Percentiles rank a stretch among this genome's conserved stretches.
phyloP scores from a whole-genome alignment of 2,113 vertebrate species.

The Cyrtonyx montezumae region DNA sequence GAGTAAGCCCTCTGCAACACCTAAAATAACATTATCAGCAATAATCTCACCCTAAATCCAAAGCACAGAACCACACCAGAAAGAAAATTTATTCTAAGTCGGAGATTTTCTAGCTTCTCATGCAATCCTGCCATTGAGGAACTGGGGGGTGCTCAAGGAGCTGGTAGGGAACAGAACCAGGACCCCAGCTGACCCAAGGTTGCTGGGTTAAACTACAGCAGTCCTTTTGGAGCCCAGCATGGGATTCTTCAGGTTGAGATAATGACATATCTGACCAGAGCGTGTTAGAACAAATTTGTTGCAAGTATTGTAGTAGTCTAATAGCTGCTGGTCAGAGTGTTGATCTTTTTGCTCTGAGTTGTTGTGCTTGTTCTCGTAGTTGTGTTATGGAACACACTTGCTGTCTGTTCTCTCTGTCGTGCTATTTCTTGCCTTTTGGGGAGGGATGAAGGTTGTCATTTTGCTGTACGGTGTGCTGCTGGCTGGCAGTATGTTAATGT shows the following conservation, averaged over 20 bases:
- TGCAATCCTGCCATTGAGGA: not conserved
- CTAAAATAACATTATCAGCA: no score
- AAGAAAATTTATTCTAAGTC: not conserved
- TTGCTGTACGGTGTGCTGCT: not conserved
- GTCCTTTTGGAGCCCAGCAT: not conserved
- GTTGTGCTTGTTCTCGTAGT: not conserved
- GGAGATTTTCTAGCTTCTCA: not conserved
- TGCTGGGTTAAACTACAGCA: not conserved
- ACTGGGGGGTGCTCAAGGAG: not conserved
- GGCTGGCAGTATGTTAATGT: not conserved
- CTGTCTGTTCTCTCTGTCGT: not conserved
- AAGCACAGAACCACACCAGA: no score
- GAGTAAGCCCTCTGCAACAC: not conserved
- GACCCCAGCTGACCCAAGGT: no score
- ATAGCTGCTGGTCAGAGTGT: not conserved
- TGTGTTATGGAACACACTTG: not conserved
- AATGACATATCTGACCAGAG: not conserved
- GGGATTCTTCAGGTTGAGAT: not conserved
- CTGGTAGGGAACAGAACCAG: not conserved
- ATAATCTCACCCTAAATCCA: no score
- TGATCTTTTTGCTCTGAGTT: not conserved
- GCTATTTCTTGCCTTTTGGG: not conserved
- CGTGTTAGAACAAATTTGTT: not conserved
- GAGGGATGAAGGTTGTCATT: not conserved
- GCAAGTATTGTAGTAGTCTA: not conserved